Evolutionary conservation across 2,797 vertebrate species (phyloP).

Genomic region (Lutjanus argentimaculatus): DNA sequence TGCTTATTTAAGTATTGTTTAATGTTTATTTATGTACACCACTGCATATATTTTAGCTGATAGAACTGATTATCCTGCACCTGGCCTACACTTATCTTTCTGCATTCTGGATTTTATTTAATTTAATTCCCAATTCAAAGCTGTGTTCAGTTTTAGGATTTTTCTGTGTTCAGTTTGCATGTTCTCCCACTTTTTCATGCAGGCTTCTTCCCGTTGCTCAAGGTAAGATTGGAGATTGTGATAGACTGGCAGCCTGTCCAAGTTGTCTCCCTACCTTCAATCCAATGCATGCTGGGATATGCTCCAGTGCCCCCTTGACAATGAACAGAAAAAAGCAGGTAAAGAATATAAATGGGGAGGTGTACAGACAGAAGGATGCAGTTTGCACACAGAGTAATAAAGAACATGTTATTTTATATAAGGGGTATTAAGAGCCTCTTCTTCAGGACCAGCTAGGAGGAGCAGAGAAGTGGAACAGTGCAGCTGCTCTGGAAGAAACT

Average conservation of each 20-base stretch:
- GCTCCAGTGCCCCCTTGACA: slow-evolving; percentile 68
- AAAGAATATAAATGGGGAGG: slow-evolving; percentile 65
- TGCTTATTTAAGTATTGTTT: too few species aligned
- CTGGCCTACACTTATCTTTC: neutral
- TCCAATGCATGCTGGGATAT: slow-evolving; percentile 69
- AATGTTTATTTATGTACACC: too few species aligned
- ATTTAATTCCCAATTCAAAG: neutral
- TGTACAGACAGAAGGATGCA: neutral
- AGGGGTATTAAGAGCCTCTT: slow-evolving; percentile 24
- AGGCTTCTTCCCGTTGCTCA: slow-evolving; percentile 26
- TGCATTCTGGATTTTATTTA: slow-evolving; percentile 7
- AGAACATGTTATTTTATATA: slow-evolving; percentile 25
- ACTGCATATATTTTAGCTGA: too few species aligned
- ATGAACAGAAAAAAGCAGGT: slow-evolving; percentile 41
- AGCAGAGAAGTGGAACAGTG: slow-evolving; percentile 38
- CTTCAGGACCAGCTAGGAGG: slow-evolving; percentile 21
- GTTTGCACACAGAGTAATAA: slow-evolving; percentile 19
- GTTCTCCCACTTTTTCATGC: slow-evolving; percentile 26
- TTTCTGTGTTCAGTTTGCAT: neutral
- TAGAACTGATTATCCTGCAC: neutral
- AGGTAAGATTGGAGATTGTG: slow-evolving; percentile 34
- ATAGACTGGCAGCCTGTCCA: slow-evolving; percentile 65
- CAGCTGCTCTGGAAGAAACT: slow-evolving; percentile 44
- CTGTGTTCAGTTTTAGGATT: neutral
- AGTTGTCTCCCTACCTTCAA: slow-evolving; percentile 54